Conservation (phyloP, 2,888 invertebrate species). For the Lucinisca nassula region DNA sequence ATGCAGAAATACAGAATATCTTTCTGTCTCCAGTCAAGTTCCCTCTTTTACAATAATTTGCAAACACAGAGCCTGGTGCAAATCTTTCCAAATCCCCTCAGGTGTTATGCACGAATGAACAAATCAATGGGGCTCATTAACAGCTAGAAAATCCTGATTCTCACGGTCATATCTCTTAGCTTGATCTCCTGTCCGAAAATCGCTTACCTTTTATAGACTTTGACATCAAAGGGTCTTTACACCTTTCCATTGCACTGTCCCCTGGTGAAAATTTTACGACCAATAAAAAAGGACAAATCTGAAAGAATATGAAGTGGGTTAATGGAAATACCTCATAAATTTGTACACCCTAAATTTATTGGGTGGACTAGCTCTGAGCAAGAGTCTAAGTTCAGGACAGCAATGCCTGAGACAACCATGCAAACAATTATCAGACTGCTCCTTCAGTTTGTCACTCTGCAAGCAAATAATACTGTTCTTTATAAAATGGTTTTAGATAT, state of each 20-base stretch:
- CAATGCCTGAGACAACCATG: not conserved
- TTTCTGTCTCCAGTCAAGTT: no score
- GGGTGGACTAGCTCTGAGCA: not conserved
- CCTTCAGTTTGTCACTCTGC: not conserved
- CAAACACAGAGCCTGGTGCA: not conserved
- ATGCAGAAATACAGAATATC: no score
- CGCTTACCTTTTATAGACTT: conserved; percentile 10
- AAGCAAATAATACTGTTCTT: not conserved
- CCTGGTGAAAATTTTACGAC: conserved; percentile 11
- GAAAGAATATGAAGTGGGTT: conserved; percentile 4
- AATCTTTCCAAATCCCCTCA: not conserved
- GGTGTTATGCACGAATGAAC: not conserved
- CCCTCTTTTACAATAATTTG: conserved; percentile 8
- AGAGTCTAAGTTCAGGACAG: not conserved
- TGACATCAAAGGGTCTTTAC: not conserved
- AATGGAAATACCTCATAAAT: no score
- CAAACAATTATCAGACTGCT: not conserved
- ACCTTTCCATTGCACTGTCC: not conserved
- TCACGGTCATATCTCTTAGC: not conserved
- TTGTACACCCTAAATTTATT: not conserved
- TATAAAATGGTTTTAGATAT: no score
- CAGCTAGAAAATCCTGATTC: not conserved
- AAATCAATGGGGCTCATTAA: not conserved
- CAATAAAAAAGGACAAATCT: not conserved
- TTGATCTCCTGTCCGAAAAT: conserved; percentile 13